phyloP scores from a whole-genome alignment of 2,113 vertebrate species.

The Junco hyemalis region DNA sequence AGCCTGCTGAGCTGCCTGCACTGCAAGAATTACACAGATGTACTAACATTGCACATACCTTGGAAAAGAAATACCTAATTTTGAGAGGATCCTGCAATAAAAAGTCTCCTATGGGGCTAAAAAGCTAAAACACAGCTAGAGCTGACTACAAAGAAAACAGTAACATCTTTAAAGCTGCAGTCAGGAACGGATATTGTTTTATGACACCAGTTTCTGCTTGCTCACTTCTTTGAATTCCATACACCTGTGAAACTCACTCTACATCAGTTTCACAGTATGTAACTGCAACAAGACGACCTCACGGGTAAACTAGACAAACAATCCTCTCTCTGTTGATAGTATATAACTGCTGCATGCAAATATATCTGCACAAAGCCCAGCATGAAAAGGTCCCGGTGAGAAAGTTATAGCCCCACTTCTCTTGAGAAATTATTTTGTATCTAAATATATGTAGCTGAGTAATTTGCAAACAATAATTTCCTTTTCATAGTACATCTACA shows the following conservation, averaged over 20 bases:
- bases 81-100: neutral
- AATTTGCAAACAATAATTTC: neutral
- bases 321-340: neutral
- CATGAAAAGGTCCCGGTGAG: neutral
- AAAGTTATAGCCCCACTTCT: neutral
- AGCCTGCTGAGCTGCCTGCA: slow-evolving; percentile 21
- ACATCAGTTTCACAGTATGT: neutral
- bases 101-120: neutral
- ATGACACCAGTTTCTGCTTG: neutral
- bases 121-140: neutral
- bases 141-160: neutral
- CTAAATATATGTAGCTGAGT: neutral
- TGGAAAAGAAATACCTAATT: neutral
- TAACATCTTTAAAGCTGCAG: neutral
- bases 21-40: neutral
- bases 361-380: neutral
- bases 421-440: neutral
- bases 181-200: neutral
- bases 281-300: neutral
- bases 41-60: neutral
- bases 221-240: neutral
- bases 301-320: neutral
- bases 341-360: neutral
- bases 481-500: neutral
- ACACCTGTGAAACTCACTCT: neutral